Evolutionary conservation across 2,888 invertebrate genomes (phyloP), one percentile per base, ranked within the genome.

Genomic region (Pammene aurita): DNA sequence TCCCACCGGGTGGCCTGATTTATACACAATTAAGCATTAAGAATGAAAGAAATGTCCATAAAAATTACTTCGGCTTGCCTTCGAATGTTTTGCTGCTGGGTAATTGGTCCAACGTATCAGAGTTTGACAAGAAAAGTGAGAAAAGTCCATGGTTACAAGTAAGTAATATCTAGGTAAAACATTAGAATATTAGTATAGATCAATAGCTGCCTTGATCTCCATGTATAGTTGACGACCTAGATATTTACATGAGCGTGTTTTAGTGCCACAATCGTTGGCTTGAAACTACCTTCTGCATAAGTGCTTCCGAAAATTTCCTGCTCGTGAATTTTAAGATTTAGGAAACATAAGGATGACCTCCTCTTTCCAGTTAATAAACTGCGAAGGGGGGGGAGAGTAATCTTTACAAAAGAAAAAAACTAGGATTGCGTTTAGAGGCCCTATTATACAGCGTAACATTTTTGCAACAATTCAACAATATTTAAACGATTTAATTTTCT

Each of bases 131-230:
- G 26, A 38, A 38, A 38, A 38, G 7, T 38, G 38, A 38, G 9
- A 38, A 38, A 38, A 38, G 38, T 6, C 38, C 38, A 38, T 9
- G 38, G 5, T 9, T 35, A 50, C 38, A 7, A 46, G 46, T 9
- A n/a, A n/a, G n/a, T 54, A 67, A 46, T 46, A 48, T 58, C 63
- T 57, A 50, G 50, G 68, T 38, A 35, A 63, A 60, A 41, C 41
- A 57, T 66, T 61, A 38, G 38, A 58, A 58, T 64, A 64, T 52
- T 58, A 54, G 63, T 63, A 63, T 42, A 63, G 63, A 57, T 68
- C 63, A 57, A 57, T 26, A 48, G 52, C 63, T 57, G 34, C 62
- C 67, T 67, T 67, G 67, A 68, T 68, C 63, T 57, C 66, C n/a
- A 44, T 41, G 56, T 50, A 50, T 52, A 57, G 55, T 56, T 48